Conservation (phyloP, 2,113 vertebrate species). For the Sebastes fasciatus region DNA sequence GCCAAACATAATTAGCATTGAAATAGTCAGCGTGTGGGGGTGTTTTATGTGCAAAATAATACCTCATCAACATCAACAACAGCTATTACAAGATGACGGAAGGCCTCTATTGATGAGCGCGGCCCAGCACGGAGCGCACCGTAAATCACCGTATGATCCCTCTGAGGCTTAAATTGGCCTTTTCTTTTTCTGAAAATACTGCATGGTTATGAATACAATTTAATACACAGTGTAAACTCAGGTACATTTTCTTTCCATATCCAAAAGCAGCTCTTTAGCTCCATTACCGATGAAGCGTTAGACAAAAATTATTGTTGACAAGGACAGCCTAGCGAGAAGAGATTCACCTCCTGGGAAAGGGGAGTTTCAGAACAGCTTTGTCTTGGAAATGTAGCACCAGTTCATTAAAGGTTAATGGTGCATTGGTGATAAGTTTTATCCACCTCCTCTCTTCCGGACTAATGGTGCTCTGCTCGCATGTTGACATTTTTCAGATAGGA, state of each 20-base stretch:
- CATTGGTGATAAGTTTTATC: constrained; percentile 68
- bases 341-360: constrained; percentile 38
- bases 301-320: constrained; percentile 40
- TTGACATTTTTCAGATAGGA: constrained; percentile 55
- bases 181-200: background rate
- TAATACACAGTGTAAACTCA: constrained; percentile 11
- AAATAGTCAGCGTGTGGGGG: constrained; percentile 68
- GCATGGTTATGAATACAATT: constrained; percentile 14
- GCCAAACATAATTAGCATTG: constrained; percentile 68
- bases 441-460: constrained; percentile 54
- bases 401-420: constrained; percentile 76
- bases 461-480: constrained; percentile 47
- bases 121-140: constrained; percentile 12
- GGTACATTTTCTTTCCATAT: background rate
- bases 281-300: constrained; percentile 14
- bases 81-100: constrained; percentile 50
- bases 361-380: constrained; percentile 64
- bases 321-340: constrained; percentile 10
- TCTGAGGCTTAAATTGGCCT: constrained; percentile 30
- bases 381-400: constrained; percentile 63
- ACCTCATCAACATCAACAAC: constrained; percentile 65
- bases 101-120: constrained; percentile 50
- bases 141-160: constrained; percentile 50
- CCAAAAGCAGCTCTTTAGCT: constrained; percentile 14
- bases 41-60: constrained; percentile 69